Base-by-base conservation (phyloP, 2,888 invertebrate species). In the Eupeodes latifasciatus region DNA sequence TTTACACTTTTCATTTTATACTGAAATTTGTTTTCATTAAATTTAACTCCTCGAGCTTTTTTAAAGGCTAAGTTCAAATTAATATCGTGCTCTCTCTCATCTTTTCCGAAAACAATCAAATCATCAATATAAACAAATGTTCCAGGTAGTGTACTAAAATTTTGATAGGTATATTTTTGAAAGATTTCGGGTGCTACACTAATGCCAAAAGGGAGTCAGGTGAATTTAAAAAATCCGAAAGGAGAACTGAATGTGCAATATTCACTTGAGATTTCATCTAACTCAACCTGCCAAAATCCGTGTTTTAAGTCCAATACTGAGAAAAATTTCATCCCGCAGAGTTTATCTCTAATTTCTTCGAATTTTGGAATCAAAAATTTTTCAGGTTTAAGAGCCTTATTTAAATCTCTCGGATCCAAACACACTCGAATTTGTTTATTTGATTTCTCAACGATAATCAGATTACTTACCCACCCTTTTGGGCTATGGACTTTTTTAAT, bases 101-200 rank as follows among this genome's bases (percentile, higher is more conserved):
- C 76, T 49, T 76, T 75, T 14, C 66, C 88, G 4, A 34, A 27
- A 19, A 19, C 47, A 89, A 47, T 47, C 47, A 47, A 47, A 47
- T 47, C 47, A 2, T 47, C 55, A 62, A 90, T 69, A 77, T 92
- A 81, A 90, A 93, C 76, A 80, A 91, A 14, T 79, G 92, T 90
- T 86, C 86, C 90, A 10, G 85, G 75, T 61, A 90, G 86, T 71
- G 89, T 76, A 16, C 85, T 90, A 85, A 91, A 91, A 61, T 78
- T 0, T 19, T 19, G 19, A 19, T 19, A 19, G 1, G 19, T 19
- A 19, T 19, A 19, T 19, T 19, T 19, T 19, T 19, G 19, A 19
- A 19, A 19, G 19, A 19, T 19, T 92, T 91, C 90, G 10, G 90
- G 89, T 0, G 90, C 90, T 49, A 86, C 89, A 16, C 87, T 90